phyloP scores from a whole-genome alignment of 2,888 invertebrate species.

The Parnassius smintheus region DNA sequence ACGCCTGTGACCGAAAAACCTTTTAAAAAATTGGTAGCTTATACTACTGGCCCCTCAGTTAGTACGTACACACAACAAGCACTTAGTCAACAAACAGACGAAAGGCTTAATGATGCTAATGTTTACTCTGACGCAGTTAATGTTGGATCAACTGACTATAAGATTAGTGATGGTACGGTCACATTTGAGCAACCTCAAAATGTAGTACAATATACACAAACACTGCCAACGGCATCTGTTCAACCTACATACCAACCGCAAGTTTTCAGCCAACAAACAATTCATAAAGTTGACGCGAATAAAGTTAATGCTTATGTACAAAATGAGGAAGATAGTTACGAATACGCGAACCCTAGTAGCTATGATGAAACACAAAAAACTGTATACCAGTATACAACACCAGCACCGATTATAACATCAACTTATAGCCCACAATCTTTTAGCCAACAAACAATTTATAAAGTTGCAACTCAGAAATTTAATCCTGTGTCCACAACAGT shows the following conservation, averaged over 20 bases:
- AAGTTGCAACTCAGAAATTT: slow-evolving; percentile 28
- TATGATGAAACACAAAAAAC: slow-evolving; percentile 58
- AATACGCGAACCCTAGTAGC: slow-evolving; percentile 40
- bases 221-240: slow-evolving; percentile 33
- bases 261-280: slow-evolving; percentile 54
- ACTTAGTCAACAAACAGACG: slow-evolving; percentile 45
- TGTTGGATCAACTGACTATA: slow-evolving; percentile 23
- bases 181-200: slow-evolving; percentile 36
- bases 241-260: slow-evolving; percentile 55
- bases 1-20: slow-evolving; percentile 63
- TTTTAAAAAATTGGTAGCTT: slow-evolving; percentile 66
- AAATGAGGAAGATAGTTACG: slow-evolving; percentile 38
- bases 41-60: slow-evolving; percentile 61
- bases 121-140: slow-evolving; percentile 16
- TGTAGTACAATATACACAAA: slow-evolving; percentile 44
- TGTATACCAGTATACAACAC: slow-evolving; percentile 48
- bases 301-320: slow-evolving; percentile 47
- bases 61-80: slow-evolving; percentile 44
- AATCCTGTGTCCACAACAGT: slow-evolving; percentile 30
- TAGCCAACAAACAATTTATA: slow-evolving; percentile 57
- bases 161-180: slow-evolving; percentile 37
- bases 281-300: slow-evolving; percentile 54
- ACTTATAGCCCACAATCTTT: slow-evolving; percentile 55
- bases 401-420: slow-evolving; percentile 43
- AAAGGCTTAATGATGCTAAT: slow-evolving; percentile 47